Evolutionary conservation across 2,888 invertebrate species (phyloP), one percentile per base, ranked within the genome.

Genomic region (Polymixis flavicincta): DNA sequence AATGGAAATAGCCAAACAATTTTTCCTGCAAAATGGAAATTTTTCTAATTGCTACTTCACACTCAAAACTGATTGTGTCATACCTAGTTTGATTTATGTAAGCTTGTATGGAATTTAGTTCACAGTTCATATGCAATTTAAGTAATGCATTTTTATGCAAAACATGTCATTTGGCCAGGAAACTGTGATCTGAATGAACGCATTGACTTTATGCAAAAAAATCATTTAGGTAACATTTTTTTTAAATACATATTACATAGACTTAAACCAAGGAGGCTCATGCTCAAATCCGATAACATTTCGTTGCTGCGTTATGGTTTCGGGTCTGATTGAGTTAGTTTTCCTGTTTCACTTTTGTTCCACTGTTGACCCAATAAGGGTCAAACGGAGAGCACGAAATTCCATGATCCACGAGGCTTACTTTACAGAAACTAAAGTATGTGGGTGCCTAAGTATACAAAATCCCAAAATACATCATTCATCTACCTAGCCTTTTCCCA

Each of bases 51-150:
- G 45, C 28, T 28, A n/a, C 14, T 45, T 25, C 59, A 28, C 66
- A 60, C 9, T 52, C 37, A 48, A 45, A 64, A 59, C 32, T 28
- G 45, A 63, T 63, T 60, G 50, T 55, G n/a, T 55, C 42, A 69
- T 65, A 60, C 13, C n/a, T 59, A 50, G 14, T 65, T 2, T 37
- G 4, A 28, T 42, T 37, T 64, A 48, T 61, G 19, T 54, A 52
- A 74, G 52, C 59, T 55, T 77, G 9, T 52, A 45, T 32, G 42
- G 42, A 72, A 72, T 71, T 61, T 78, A 52, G 61, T 61, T 55
- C 42, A 65, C 32, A 25, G 37, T 48, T 45, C 50, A 55, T 50
- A 59, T 17, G 28, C 50, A 59, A 37, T 67, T 55, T 28, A 42
- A 64, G 64, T 64, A 25, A 14, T 32, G 9, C 0, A n/a, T 59